These are phyloP conservation scores for Agrotis segetum DNA, from an alignment of 2,888 invertebrate species.

Conservation along the genomic window DNA sequence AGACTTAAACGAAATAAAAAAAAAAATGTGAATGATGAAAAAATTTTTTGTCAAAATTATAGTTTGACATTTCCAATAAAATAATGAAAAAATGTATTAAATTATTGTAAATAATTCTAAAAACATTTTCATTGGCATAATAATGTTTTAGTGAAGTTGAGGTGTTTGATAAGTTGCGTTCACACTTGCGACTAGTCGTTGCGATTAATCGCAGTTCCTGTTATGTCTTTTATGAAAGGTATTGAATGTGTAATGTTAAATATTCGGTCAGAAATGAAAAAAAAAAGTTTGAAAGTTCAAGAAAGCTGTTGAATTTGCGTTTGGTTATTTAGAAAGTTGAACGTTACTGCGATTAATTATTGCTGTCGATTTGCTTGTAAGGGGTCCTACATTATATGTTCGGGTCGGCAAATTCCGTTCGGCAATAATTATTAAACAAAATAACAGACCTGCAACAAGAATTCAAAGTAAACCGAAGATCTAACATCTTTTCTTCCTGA, in stretches of 20 bases:
- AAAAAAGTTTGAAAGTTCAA: conserved; percentile 6
- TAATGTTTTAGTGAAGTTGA: conserved; percentile 47
- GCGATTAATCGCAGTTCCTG: conserved; percentile 34
- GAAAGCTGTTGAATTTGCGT: not conserved
- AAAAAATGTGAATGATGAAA: conserved; percentile 45
- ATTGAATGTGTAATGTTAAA: not conserved
- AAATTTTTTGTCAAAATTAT: conserved; percentile 31
- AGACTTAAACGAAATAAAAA: conserved; percentile 25
- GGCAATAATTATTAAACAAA: not conserved
- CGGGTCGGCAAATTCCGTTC: not conserved
- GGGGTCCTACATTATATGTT: not conserved
- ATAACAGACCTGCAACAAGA: no score
- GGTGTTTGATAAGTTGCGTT: conserved; percentile 31
- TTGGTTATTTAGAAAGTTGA: not conserved
- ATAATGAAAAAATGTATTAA: conserved; percentile 47
- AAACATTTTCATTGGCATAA: conserved; percentile 63
- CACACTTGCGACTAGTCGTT: conserved; percentile 47
- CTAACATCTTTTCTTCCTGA: not conserved
- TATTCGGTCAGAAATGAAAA: not conserved
- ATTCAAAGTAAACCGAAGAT: no score
- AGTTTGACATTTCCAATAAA: conserved; percentile 55
- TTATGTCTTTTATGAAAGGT: not conserved
- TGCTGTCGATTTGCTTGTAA: conserved; percentile 28
- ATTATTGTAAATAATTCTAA: conserved; percentile 52
- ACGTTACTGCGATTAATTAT: conserved; percentile 39